A percentile compares a stretch with the other conserved stretches of the same genome.
Evolutionary conservation across 2,113 vertebrate species (phyloP).

Genomic region (Uropsilus gracilis): DNA sequence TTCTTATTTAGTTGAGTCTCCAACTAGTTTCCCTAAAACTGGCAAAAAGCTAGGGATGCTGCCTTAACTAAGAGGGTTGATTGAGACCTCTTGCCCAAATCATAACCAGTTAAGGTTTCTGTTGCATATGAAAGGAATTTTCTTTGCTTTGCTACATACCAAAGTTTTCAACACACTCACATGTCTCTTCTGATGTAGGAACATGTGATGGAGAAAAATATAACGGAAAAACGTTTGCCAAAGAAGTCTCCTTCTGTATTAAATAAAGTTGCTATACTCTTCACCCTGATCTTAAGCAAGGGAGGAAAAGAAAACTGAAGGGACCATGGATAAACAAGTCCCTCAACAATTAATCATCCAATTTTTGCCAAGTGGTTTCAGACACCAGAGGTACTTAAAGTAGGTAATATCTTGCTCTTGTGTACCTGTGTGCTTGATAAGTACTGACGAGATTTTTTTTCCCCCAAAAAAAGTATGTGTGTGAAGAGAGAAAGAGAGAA

Average conservation of each 20-base stretch:
- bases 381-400: background rate
- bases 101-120: background rate
- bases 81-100: background rate
- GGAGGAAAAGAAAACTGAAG: slow-evolving; percentile 21
- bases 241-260: background rate
- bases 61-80: background rate
- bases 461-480: background rate
- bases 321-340: background rate
- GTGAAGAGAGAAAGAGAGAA: no score
- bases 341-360: background rate
- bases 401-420: background rate
- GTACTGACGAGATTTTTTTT: background rate
- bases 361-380: background rate
- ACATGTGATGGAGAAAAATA: background rate
- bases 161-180: background rate
- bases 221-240: slow-evolving; percentile 22
- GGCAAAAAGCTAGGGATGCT: background rate
- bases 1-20: background rate
- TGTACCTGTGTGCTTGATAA: background rate
- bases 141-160: background rate
- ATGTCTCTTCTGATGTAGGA: slow-evolving; percentile 3
- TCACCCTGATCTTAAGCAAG: background rate
- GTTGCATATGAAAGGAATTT: background rate
- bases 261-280: background rate
- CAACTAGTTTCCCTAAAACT: background rate